These are phyloP conservation scores for Cyanoramphus novaezelandiae DNA, from an alignment of 2,113 vertebrate genomes.

Conservation along the genomic window DNA sequence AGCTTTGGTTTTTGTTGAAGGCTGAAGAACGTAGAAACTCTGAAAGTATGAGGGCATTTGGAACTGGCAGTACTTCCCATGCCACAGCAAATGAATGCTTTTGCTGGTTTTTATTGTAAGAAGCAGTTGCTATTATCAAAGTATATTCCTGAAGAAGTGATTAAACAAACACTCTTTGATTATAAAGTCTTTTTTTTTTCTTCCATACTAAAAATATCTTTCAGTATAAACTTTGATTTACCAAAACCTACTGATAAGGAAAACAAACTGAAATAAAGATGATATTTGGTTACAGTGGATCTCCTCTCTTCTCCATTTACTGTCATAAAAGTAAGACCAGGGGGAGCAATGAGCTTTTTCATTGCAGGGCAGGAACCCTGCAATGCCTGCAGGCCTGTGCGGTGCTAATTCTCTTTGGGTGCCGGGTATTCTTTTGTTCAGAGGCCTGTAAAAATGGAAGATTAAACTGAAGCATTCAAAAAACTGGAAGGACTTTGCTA, in stretches of 20 bases:
- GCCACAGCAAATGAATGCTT: slow-evolving; percentile 66
- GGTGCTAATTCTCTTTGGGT: neutral
- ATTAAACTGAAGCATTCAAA: neutral
- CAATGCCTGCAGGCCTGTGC: neutral
- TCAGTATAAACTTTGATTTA: slow-evolving; percentile 34
- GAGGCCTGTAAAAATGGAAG: neutral
- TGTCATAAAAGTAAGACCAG: neutral
- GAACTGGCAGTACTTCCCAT: slow-evolving; percentile 67
- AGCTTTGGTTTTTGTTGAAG: slow-evolving; percentile 85
- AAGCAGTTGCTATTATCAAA: slow-evolving; percentile 63
- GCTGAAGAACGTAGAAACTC: slow-evolving; percentile 71
- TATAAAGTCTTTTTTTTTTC: slow-evolving; percentile 22
- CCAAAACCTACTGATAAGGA: neutral
- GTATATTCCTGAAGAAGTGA: slow-evolving; percentile 55
- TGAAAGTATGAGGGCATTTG: slow-evolving; percentile 64
- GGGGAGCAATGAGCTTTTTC: neutral
- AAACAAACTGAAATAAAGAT: slow-evolving; percentile 32
- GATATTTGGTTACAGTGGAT: neutral
- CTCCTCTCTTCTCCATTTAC: neutral
- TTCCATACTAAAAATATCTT: slow-evolving; percentile 24
- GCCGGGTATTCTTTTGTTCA: neutral
- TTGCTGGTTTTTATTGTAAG: slow-evolving; percentile 62
- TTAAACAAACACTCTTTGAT: slow-evolving; percentile 41
- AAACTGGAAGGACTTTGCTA: neutral
- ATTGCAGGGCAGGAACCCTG: neutral